Percentiles rank a stretch among this genome's conserved stretches.
phyloP scores from a whole-genome alignment of 2,888 invertebrate species.

The Leptopilina drosophilae region DNA sequence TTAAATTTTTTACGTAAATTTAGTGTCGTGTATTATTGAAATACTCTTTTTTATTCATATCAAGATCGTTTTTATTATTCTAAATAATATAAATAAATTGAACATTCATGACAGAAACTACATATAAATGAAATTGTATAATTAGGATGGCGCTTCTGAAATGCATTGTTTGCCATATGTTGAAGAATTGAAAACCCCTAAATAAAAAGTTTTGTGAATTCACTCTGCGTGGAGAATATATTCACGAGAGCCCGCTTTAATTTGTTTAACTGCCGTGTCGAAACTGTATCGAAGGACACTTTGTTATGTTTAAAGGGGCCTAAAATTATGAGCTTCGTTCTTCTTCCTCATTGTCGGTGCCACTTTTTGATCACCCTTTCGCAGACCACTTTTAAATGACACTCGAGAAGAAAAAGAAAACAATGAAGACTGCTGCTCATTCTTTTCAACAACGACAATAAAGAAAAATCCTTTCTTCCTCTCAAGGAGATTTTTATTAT shows the following conservation, averaged over 20 bases:
- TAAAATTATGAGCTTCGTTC: slow-evolving; percentile 31
- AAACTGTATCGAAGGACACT: slow-evolving; percentile 43
- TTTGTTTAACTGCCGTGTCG: slow-evolving; percentile 69
- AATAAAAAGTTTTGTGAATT: slow-evolving; percentile 49
- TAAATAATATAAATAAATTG: background rate
- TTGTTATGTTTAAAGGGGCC: slow-evolving; percentile 30
- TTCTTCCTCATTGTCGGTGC: slow-evolving; percentile 16
- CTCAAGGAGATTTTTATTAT: background rate
- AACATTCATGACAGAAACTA: background rate
- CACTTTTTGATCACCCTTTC: background rate
- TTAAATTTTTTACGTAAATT: too few relatives aligned
- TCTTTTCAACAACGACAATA: background rate
- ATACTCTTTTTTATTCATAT: too few relatives aligned
- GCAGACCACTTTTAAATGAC: slow-evolving; percentile 30
- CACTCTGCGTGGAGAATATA: slow-evolving; percentile 68
- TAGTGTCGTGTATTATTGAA: too few relatives aligned
- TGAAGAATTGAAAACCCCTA: slow-evolving; percentile 65
- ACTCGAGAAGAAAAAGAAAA: slow-evolving; percentile 14
- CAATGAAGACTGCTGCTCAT: slow-evolving; percentile 36
- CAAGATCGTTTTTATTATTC: background rate
- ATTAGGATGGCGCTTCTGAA: slow-evolving; percentile 36
- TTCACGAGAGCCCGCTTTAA: slow-evolving; percentile 65
- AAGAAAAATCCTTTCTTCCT: slow-evolving; percentile 17
- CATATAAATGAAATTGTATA: slow-evolving; percentile 4
- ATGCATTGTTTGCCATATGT: slow-evolving; percentile 61